These are phyloP conservation scores for Zaprionus africanus DNA, from an alignment of 1,140 invertebrate species.

Conservation along the genomic window DNA sequence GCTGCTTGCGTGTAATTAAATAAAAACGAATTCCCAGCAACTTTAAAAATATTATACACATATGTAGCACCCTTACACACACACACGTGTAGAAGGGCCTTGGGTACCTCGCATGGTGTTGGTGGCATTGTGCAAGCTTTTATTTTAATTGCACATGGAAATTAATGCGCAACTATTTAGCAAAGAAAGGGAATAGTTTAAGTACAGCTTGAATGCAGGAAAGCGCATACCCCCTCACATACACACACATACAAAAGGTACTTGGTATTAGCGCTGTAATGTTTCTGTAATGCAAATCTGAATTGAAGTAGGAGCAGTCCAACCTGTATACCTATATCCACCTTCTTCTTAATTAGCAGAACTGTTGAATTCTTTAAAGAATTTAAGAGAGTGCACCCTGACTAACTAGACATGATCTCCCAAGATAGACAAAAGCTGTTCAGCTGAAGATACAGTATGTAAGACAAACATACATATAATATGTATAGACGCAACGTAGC, in stretches of 20 bases:
- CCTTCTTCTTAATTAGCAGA: background rate
- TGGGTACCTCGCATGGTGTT: background rate
- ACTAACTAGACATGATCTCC: too few species aligned
- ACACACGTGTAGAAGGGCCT: background rate
- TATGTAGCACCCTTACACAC: background rate
- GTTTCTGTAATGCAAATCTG: background rate
- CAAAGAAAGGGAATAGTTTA: background rate
- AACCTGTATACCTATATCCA: background rate
- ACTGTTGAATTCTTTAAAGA: background rate
- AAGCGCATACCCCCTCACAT: background rate
- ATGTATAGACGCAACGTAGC: too few species aligned
- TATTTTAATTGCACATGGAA: constrained; percentile 67
- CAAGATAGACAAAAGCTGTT: too few species aligned
- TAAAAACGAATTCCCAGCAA: constrained; percentile 62
- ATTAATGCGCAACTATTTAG: constrained; percentile 30
- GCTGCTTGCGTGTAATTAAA: constrained; percentile 69
- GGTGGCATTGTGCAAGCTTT: constrained; percentile 49
- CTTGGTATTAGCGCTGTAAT: background rate
- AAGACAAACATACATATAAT: too few species aligned
- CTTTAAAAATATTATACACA: constrained; percentile 34
- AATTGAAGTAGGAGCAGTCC: background rate
- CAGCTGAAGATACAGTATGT: too few species aligned
- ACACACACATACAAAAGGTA: background rate
- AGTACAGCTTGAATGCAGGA: background rate
- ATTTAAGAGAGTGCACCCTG: too few species aligned